Base-by-base conservation (phyloP, 2,888 invertebrate genomes). In the Ctena decussata region DNA sequence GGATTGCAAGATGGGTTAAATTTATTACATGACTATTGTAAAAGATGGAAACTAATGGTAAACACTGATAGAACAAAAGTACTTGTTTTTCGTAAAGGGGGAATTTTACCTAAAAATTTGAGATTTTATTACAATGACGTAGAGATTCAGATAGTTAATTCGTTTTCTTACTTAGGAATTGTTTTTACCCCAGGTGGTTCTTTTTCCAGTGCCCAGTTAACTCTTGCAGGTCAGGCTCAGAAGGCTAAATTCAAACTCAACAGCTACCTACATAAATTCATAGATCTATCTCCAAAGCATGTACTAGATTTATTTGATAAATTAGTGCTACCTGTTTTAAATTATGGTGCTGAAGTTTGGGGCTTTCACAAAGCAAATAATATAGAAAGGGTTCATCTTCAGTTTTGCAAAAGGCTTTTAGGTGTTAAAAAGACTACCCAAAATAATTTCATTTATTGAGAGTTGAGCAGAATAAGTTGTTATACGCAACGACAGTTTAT, bases 51-150 rank as follows among this genome's bases (percentile, higher is more conserved):
- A 46, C 30, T 73, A 6, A 24, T 18, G 3, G 73, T 73, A 1
- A 73, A 73, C 30, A 46, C 49, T 24, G 32, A 27, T 12, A 73
- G 46, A 73, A 73, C 73, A 30, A 73, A 73, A 30, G 39, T 73
- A 15, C 35, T 71, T 6, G 60, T 60, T 3, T 60, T 60, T 30
- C 30, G 60, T 27, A 60, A 60, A 60, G 60, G 60, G 30, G 60
- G 60, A 8, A 30, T 24, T 24, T 21, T 60, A 1, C 60, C 60
- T 12, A 24, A 30, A 30, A 30, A 60, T 60, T 60, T 60, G 30
- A 24, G 21, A 8, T 60, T 60, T 21, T 60, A 3, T 30, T 60
- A 60, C 27, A 60, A 60, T 30, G 30, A 60, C 21, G 27, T 18
- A 6, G 60, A 60, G 8, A 27, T 60, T 27, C 27, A 60, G 32